Evolutionary conservation across 2,797 vertebrate genomes (phyloP), one percentile per base, ranked within the genome.

Genomic region (Champsocephalus esox): DNA sequence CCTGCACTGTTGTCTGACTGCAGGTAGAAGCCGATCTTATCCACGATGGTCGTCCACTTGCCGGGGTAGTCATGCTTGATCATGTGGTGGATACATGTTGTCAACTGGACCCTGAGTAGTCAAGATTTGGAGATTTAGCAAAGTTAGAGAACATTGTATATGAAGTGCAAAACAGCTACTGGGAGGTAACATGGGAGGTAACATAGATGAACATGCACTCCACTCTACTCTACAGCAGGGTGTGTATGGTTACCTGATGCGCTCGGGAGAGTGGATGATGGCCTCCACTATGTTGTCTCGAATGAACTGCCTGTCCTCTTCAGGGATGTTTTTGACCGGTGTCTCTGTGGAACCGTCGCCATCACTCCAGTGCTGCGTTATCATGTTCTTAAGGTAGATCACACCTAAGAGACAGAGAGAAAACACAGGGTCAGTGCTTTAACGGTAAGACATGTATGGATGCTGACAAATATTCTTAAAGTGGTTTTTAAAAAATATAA

Each of bases 341-440:
- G 96, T 93, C 90, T 99, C 97, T 66, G 96, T 95, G 58, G 95
- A 90, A 81, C 73, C 88, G 56, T 99, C 98, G 50, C 96, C 97
- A 92, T 98, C 97, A 24, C 96, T 97, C 98, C 98, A 99, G 91
- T 97, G 98, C 85, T 99, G 98, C 66, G 97, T 99, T 92, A 99
- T 96, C 97, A 98, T 99, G 93, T 99, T 99, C 93, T 99, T 99
- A 90, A 99, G 96, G 95, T 99, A 99, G 93, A 99, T 99, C 93
- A 99, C 98, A 90, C 97, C 98, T 99, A 82, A 38, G 34, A 38
- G 55, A 84, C 62, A 69, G 82, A 72, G 21, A 43, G 48, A 56
- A 21, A 13, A 16, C 84, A 45, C 12, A 69, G 14, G 16, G 5
- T 72, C 21, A 77, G 38, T 1, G 14, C 7, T 62, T 57, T 49